A percentile compares a stretch with the other conserved stretches of the same genome.
Evolutionary conservation across 2,113 vertebrate genomes (phyloP).

Genomic region (Puffinus mauretanicus): DNA sequence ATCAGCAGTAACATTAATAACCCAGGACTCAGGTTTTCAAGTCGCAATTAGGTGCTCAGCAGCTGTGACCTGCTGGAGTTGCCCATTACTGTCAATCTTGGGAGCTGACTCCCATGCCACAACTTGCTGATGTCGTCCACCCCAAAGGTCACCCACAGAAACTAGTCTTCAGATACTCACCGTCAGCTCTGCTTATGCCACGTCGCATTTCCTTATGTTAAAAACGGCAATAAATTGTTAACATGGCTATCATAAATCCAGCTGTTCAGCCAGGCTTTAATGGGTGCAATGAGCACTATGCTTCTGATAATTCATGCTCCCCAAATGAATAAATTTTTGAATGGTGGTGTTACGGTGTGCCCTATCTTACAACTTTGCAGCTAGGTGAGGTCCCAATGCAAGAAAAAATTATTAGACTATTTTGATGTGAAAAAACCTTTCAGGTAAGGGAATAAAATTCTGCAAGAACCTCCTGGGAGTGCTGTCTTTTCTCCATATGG

Average conservation of each 20-base stretch:
- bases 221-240: not conserved
- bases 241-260: not conserved
- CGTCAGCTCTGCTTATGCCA: not conserved
- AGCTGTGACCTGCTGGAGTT: slow-evolving; percentile 57
- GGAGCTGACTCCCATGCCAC: not conserved
- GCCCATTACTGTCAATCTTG: not conserved
- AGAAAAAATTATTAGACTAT: not conserved
- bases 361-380: not conserved
- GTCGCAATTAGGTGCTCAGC: slow-evolving; percentile 58
- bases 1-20: slow-evolving; percentile 61
- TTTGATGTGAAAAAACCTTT: not conserved
- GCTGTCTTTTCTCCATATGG: not conserved
- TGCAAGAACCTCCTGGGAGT: not conserved
- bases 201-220: rapidly evolving
- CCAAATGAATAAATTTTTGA: not conserved
- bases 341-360: not conserved
- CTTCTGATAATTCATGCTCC: not conserved
- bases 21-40: slow-evolving; percentile 27
- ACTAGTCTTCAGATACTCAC: not conserved
- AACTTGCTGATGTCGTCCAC: slow-evolving; percentile 24
- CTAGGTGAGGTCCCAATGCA: rapidly evolving
- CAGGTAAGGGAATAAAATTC: not conserved
- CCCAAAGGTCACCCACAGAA: not conserved
- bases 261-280: not conserved
- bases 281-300: not conserved